Evolutionary conservation across 2,113 vertebrate genomes (phyloP), one percentile per base, ranked within the genome.

Genomic region (Pedetes capensis): DNA sequence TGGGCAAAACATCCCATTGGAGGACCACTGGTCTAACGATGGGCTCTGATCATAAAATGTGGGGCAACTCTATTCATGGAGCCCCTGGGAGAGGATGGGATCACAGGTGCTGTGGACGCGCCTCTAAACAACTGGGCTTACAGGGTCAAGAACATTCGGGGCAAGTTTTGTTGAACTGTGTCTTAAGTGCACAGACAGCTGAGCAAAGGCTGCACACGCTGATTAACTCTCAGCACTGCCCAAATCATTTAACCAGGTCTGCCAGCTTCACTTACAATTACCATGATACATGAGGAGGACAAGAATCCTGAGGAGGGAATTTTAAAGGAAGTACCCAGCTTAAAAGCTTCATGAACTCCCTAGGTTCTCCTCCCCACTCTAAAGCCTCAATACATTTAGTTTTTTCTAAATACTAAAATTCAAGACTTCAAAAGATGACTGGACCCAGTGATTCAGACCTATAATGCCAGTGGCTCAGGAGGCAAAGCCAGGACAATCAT

Each of bases 351-450:
- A 75, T 68, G 85, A 94, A 83, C 42, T 93, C 29, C 81, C 66
- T 27, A 66, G 5, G 23, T 2, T 51, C 34, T 44, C 22, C 42
- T 16, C 42, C 2, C 18, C n/a, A n/a, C n/a, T 32, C 47, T 27
- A 25, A 8, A 42, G 64, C 57, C 81, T 94, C 55, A 80, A 83
- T 57, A 79, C 91, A 80, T 66, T 94, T 53, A 93, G 61, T 27
- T 88, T 86, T 91, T 88, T 37, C 74, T 74, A 78, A 95, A 86
- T 78, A 87, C n/a, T 84, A 72, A 95, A 96, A 89, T 63, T 87
- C 37, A 95, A 91, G 39, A 72, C 51, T 69, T 92, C 17, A 61
- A 83, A 86, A 91, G 72, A n/a, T n/a, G n/a, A n/a, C n/a, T n/a
- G n/a, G n/a, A n/a, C n/a, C n/a, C n/a, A n/a, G n/a, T n/a, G n/a